Evolutionary conservation across 2,113 vertebrate genomes (phyloP).

Genomic region (Lagenorhynchus albirostris): DNA sequence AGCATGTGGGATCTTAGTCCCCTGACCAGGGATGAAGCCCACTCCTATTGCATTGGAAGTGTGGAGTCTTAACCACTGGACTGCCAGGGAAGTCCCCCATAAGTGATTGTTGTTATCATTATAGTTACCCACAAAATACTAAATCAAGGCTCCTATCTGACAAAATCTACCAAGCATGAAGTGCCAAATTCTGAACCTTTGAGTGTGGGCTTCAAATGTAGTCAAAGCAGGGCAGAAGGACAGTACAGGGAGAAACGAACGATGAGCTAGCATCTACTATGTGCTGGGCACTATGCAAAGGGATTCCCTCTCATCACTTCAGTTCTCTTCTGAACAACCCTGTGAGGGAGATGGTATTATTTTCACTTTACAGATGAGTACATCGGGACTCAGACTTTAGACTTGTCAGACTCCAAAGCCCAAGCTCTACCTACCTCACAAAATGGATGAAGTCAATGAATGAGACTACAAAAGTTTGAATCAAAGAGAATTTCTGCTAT

Average conservation of each 20-base stretch:
- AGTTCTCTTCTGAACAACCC: not conserved
- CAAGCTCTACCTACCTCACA: not conserved
- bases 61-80: too few species aligned
- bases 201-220: not conserved
- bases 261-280: not conserved
- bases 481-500: not conserved
- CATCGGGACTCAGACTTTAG: not conserved
- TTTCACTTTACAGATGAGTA: not conserved
- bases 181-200: not conserved
- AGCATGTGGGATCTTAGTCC: too few species aligned
- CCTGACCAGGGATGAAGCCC: too few species aligned
- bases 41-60: too few species aligned
- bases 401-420: not conserved
- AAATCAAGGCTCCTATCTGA: not conserved
- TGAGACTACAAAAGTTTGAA: not conserved
- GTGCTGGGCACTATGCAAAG: not conserved
- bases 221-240: not conserved
- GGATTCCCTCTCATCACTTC: not conserved
- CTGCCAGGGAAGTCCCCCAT: not conserved
- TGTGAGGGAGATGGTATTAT: not conserved
- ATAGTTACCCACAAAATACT: not conserved
- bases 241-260: not conserved
- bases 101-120: not conserved
- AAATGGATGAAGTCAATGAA: not conserved
- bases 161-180: not conserved